phyloP scores from a whole-genome alignment of 2,113 vertebrate genomes.

The Zootoca vivipara region DNA sequence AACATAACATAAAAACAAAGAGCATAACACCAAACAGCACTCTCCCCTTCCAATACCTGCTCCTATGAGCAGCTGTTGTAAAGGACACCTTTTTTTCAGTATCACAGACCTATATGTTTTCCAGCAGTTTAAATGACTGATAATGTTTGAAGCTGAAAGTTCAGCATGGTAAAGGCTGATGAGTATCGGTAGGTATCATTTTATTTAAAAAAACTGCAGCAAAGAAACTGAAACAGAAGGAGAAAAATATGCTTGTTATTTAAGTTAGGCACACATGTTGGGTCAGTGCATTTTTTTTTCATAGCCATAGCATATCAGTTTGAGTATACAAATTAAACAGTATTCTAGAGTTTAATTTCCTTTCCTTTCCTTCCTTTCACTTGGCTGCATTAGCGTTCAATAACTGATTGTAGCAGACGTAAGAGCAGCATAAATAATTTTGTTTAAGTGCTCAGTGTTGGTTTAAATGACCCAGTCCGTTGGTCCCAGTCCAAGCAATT shows the following conservation, averaged over 20 bases:
- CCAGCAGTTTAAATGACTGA: conserved; percentile 25
- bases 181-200: conserved; percentile 18
- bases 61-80: not conserved
- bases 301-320: conserved; percentile 35
- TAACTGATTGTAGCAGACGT: conserved; percentile 62
- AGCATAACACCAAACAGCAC: no score
- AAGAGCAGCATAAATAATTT: conserved; percentile 70
- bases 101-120: conserved; percentile 21
- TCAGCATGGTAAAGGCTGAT: conserved; percentile 28
- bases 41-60: not conserved
- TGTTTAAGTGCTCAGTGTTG: conserved; percentile 58
- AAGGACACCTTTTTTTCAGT: not conserved
- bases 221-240: conserved; percentile 58
- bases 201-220: conserved; percentile 40
- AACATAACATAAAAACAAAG: no score
- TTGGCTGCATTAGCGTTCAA: conserved; percentile 44
- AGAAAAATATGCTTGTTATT: conserved; percentile 35
- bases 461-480: conserved; percentile 73
- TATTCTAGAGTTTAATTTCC: not conserved
- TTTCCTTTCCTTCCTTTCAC: not conserved
- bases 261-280: conserved; percentile 46
- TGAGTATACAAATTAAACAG: not conserved
- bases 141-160: conserved; percentile 2
- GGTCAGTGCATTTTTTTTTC: conserved; percentile 8
- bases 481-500: conserved; percentile 55